Evolutionary conservation across 2,888 invertebrate species (phyloP).

Genomic region (Amphipoea oculea): DNA sequence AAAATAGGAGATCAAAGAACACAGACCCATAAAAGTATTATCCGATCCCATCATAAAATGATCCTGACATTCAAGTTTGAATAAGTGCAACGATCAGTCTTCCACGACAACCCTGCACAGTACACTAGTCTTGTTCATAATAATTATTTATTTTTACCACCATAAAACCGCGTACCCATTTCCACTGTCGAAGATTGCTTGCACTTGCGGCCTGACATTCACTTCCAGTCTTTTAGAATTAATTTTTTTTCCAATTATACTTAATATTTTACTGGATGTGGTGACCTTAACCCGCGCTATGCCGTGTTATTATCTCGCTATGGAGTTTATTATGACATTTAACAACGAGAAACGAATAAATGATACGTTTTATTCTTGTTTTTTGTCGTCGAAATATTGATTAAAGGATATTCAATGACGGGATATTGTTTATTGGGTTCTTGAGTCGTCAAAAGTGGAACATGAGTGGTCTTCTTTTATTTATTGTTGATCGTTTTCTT

Average conservation of each 20-base stretch:
- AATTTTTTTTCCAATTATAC: slow-evolving; percentile 76
- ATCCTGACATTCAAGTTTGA: slow-evolving; percentile 30
- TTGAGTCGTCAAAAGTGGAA: slow-evolving; percentile 15
- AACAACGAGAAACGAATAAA: slow-evolving; percentile 51
- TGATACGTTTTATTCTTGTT: slow-evolving; percentile 32
- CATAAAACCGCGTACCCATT: slow-evolving; percentile 62
- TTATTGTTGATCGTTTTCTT: slow-evolving; percentile 24
- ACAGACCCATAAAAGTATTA: not conserved
- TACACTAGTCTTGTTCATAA: slow-evolving; percentile 28
- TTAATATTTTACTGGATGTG: slow-evolving; percentile 66
- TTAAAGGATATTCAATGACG: slow-evolving; percentile 37
- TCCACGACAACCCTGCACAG: not conserved
- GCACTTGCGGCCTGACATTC: slow-evolving; percentile 75
- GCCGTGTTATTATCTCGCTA: slow-evolving; percentile 58
- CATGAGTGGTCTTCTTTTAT: slow-evolving; percentile 1
- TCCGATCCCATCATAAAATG: not conserved
- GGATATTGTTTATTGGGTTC: slow-evolving; percentile 27
- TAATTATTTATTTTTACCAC: slow-evolving; percentile 51
- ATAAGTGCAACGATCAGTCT: slow-evolving; percentile 12
- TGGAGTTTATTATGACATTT: slow-evolving; percentile 66
- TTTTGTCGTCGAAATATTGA: slow-evolving; percentile 37
- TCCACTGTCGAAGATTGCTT: slow-evolving; percentile 67
- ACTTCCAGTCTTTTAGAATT: slow-evolving; percentile 68
- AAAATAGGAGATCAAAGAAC: not conserved
- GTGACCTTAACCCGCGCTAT: slow-evolving; percentile 50